These are phyloP conservation scores for Hyles vespertilio DNA, from an alignment of 1,140 invertebrate species.

Conservation along the genomic window DNA sequence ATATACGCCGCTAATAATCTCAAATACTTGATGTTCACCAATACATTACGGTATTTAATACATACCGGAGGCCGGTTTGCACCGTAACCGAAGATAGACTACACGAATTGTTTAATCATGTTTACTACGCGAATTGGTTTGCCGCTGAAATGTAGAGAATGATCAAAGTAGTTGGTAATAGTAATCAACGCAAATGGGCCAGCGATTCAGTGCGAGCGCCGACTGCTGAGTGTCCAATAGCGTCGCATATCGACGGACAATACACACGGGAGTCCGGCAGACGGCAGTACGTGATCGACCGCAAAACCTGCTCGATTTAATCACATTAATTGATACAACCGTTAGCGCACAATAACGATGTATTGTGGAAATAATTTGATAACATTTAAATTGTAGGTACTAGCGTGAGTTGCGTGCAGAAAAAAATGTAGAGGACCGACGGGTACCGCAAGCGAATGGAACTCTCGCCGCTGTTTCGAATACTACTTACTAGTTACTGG, in stretches of 20 bases:
- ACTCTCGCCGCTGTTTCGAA: constrained; percentile 16
- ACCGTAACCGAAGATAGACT: no score
- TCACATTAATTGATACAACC: constrained; percentile 71
- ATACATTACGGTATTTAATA: no score
- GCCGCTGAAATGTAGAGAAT: no score
- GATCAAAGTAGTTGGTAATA: no score
- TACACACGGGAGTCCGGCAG: constrained; percentile 27
- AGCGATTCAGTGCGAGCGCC: background rate
- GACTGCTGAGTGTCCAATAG: background rate
- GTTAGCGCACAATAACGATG: constrained; percentile 67
- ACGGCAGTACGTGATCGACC: constrained; percentile 56
- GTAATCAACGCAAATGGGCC: background rate
- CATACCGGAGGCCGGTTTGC: no score
- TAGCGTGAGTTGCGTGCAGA: background rate
- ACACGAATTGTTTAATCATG: no score
- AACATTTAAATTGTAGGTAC: constrained; percentile 41
- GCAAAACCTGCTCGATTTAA: constrained; percentile 63
- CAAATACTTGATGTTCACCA: no score
- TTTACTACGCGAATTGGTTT: no score
- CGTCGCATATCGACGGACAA: constrained; percentile 24
- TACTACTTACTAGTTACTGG: background rate
- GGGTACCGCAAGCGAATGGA: constrained; percentile 35
- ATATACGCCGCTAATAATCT: no score
- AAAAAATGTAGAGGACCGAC: constrained; percentile 8
- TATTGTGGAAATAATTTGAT: constrained; percentile 72